Base-by-base conservation (phyloP, 2,797 vertebrate genomes). In the Vireo griseus region DNA sequence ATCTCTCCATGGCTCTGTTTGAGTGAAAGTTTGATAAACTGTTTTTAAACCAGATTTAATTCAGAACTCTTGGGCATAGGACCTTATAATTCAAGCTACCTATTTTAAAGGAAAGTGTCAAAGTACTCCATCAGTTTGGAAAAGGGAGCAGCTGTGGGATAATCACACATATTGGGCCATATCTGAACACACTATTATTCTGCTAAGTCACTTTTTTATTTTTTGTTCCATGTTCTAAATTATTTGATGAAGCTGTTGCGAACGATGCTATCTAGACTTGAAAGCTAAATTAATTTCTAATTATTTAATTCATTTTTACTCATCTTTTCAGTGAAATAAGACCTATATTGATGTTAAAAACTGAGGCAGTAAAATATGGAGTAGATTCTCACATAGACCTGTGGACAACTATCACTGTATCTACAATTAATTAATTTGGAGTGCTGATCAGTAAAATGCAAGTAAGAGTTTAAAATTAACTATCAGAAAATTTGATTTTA, bases 251-350 rank as follows among this genome's bases (percentile, higher is more conserved):
- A 68, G 72, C 7, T 35, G 6, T 86, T 91, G 42, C 24, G 85
- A 94, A 78, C 18, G 51, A 68, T 44, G 75, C 16, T 54, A 72
- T 40, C n/a, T 65, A n/a, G 62, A 76, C 42, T 58, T 78, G 65
- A 54, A 33, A 74, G 22, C 80, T 68, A 50, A 93, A 92, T 63
- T 25, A 14, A 65, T 86, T 86, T 88, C 58, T 81, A 77, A 83
- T 57, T n/a, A 54, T 96, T 94, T 87, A 61, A 89, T 87, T 94
- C 1, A 52, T 33, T 94, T 92, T 92, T 89, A 61, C 31, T 77
- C 18, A 24, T 57, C 9, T 91, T 91, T 91, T 28, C 33, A 89
- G 39, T 62, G 18, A 87, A 87, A 63, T 66, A 76, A 73, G 55
- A 79, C 44, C 44, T 66, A 16, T 61, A 48, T 50, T 94, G 50